Percentiles rank a stretch among this genome's conserved stretches.
Conservation (phyloP, 2,888 invertebrate genomes). For the Odontothrips loti region DNA sequence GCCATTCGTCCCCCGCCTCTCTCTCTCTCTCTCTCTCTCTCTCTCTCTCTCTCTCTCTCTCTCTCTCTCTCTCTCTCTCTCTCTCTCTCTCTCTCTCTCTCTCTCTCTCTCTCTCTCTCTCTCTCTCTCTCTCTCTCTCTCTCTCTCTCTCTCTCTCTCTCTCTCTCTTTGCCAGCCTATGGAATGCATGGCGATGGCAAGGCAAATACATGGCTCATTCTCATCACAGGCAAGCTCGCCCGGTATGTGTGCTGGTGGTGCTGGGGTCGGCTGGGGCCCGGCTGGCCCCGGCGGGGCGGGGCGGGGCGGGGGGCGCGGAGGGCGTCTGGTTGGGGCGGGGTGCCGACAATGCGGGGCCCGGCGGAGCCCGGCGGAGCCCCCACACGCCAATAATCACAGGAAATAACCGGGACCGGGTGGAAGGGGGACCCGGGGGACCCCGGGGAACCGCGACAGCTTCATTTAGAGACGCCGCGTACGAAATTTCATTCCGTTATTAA, state of each 20-base stretch:
- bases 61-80: too few relatives aligned
- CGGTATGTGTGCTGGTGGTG: background rate
- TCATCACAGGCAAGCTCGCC: background rate
- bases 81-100: too few relatives aligned
- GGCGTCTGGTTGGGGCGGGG: background rate
- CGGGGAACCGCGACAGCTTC: background rate
- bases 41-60: too few relatives aligned
- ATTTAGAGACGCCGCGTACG: background rate
- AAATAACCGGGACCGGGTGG: background rate
- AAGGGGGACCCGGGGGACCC: too few relatives aligned
- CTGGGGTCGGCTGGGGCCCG: background rate
- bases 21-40: too few relatives aligned
- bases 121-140: too few relatives aligned
- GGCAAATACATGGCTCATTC: slow-evolving; percentile 20
- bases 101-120: too few relatives aligned
- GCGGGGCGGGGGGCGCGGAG: background rate
- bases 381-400: slow-evolving; percentile 11
- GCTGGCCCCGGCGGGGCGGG: background rate
- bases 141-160: too few relatives aligned
- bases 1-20: too few relatives aligned
- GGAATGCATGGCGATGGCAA: background rate
- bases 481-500: too few relatives aligned
- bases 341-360: background rate
- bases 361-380: background rate
- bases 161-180: background rate